A percentile compares a stretch with the other conserved stretches of the same genome.
Evolutionary conservation across 2,113 vertebrate species (phyloP).

Genomic region (Myotis brandtii): DNA sequence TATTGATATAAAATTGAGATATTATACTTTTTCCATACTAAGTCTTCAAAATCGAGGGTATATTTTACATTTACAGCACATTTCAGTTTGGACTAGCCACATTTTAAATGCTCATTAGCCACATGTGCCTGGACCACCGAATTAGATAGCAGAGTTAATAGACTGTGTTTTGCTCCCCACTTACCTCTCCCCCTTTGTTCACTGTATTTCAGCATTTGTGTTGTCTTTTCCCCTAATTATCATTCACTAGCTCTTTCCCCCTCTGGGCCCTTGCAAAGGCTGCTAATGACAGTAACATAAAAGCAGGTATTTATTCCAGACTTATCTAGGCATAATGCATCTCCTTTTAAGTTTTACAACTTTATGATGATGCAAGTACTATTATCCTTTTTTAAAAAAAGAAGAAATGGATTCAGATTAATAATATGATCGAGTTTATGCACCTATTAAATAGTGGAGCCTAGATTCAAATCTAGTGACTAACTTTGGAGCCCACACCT

Average conservation of each 20-base stretch:
- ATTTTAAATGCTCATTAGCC: background rate
- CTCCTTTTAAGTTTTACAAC: conserved; percentile 1
- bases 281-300: background rate
- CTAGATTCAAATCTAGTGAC: background rate
- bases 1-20: background rate
- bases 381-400: background rate
- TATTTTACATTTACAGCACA: background rate
- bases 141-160: background rate
- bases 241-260: background rate
- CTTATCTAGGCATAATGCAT: background rate
- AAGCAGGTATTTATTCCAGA: background rate
- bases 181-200: background rate
- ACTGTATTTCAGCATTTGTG: background rate
- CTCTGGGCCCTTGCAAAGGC: background rate
- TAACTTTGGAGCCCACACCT: background rate
- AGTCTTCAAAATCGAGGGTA: background rate
- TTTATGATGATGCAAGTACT: conserved; percentile 15
- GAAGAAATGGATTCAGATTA: background rate
- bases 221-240: background rate
- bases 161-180: background rate
- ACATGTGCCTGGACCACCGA: background rate
- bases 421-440: background rate
- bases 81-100: background rate
- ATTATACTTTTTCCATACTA: background rate
- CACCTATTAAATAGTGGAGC: background rate